Evolutionary conservation across 2,113 vertebrate genomes (phyloP).

Genomic region (Phaethornis superciliosus): DNA sequence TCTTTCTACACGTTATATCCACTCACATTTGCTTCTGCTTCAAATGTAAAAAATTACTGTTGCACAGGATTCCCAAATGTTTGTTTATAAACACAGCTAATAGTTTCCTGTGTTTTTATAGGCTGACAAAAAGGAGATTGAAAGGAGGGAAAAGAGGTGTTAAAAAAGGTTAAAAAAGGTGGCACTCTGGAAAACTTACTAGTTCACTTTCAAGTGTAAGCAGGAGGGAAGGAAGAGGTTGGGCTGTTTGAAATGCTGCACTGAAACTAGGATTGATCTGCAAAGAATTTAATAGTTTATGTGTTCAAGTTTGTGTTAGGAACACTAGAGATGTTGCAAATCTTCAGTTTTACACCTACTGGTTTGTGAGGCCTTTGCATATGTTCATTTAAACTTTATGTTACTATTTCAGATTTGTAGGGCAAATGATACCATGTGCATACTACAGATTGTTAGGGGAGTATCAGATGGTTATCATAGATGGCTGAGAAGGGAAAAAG

Average conservation of each 20-base stretch:
- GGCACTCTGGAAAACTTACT: neutral
- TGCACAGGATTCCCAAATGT: neutral
- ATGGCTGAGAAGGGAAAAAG: constrained; percentile 38
- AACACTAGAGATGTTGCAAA: neutral
- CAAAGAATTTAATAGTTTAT: neutral
- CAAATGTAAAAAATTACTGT: neutral
- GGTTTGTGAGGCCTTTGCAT: neutral
- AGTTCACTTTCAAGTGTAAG: neutral
- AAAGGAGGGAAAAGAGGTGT: neutral
- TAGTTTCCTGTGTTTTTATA: neutral
- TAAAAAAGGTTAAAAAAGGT: neutral
- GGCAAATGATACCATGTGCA: neutral
- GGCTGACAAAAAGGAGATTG: neutral
- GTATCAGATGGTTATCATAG: constrained; percentile 9
- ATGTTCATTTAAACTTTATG: neutral
- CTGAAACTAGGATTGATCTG: neutral
- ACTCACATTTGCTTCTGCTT: neutral
- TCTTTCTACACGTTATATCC: neutral
- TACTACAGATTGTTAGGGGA: neutral
- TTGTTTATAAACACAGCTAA: neutral
- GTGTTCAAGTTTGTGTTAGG: neutral
- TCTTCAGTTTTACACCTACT: neutral
- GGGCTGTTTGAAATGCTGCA: neutral
- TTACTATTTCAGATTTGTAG: constrained; percentile 6
- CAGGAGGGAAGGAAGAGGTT: neutral